Percentiles rank a stretch among this genome's conserved stretches.
These are phyloP conservation scores for Hippocampus mohnikei DNA, from an alignment of 2,113 vertebrate species.

Conservation along the genomic window DNA sequence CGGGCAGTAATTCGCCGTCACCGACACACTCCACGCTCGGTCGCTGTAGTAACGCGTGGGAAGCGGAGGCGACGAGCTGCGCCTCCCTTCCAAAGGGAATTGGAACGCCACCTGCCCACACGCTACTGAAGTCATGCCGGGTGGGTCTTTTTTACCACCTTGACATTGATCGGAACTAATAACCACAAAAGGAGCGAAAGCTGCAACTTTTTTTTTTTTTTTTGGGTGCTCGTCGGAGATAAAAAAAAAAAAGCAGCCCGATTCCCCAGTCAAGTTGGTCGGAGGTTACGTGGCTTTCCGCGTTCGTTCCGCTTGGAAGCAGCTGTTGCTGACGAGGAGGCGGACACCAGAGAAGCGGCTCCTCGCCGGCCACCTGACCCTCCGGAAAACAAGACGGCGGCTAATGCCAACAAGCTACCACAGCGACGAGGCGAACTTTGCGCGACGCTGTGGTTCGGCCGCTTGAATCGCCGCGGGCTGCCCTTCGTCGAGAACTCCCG, in stretches of 20 bases:
- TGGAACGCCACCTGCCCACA: not conserved
- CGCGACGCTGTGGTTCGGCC: not conserved
- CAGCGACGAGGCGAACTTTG: not conserved
- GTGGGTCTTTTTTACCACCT: not conserved
- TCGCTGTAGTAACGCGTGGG: conserved; percentile 31
- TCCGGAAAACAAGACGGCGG: conserved; percentile 46
- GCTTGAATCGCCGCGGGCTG: too few species aligned
- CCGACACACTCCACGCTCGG: conserved; percentile 17
- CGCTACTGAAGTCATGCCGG: not conserved
- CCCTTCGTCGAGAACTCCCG: too few species aligned
- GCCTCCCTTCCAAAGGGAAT: not conserved
- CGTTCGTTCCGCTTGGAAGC: conserved; percentile 7
- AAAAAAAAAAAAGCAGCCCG: not conserved
- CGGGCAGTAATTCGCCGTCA: not conserved
- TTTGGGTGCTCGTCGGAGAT: not conserved
- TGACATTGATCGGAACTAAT: conserved; percentile 19
- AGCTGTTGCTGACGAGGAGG: conserved; percentile 29
- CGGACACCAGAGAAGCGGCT: conserved; percentile 62
- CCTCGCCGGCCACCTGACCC: conserved; percentile 62
- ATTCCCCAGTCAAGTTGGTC: not conserved
- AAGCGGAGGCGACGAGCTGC: conserved; percentile 15
- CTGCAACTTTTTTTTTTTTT: conserved; percentile 35
- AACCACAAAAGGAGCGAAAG: not conserved
- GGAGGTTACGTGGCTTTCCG: not conserved
- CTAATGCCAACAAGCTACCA: conserved; percentile 41